Conservation (phyloP, 1,140 invertebrate species). For the Musca domestica region DNA sequence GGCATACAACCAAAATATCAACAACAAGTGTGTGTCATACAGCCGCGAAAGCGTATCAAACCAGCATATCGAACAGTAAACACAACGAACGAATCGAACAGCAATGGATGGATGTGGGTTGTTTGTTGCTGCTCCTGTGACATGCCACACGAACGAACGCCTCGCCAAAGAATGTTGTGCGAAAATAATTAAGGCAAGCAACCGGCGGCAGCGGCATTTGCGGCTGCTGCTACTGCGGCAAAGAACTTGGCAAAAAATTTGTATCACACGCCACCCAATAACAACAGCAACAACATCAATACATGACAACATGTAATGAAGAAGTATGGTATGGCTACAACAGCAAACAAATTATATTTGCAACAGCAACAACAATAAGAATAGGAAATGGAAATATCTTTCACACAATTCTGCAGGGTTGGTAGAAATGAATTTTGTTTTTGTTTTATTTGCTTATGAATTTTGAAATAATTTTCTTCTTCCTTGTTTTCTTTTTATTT, state of each 20-base stretch:
- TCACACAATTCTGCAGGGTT: background rate
- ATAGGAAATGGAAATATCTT: conserved; percentile 2
- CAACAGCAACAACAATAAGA: background rate
- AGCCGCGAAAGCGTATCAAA: too few relatives aligned
- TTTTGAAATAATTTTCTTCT: background rate
- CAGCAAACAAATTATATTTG: background rate
- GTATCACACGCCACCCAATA: background rate
- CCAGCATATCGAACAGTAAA: too few relatives aligned
- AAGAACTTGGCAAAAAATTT: background rate
- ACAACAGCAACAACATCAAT: background rate
- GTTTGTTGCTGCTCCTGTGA: too few relatives aligned
- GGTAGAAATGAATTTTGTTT: too few relatives aligned
- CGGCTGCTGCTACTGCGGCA: background rate
- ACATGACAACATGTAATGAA: too few relatives aligned
- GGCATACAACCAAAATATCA: too few relatives aligned
- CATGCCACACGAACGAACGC: too few relatives aligned
- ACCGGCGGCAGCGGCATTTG: conserved; percentile 9
- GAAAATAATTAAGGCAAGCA: background rate
- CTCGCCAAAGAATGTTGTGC: too few relatives aligned
- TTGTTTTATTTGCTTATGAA: background rate
- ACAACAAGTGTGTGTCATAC: too few relatives aligned
- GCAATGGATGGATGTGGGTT: too few relatives aligned
- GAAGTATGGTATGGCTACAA: background rate
- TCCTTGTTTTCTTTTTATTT: background rate
- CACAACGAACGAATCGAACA: too few relatives aligned